Evolutionary conservation across 2,888 invertebrate species (phyloP).

Genomic region (Drosophila borealis): DNA sequence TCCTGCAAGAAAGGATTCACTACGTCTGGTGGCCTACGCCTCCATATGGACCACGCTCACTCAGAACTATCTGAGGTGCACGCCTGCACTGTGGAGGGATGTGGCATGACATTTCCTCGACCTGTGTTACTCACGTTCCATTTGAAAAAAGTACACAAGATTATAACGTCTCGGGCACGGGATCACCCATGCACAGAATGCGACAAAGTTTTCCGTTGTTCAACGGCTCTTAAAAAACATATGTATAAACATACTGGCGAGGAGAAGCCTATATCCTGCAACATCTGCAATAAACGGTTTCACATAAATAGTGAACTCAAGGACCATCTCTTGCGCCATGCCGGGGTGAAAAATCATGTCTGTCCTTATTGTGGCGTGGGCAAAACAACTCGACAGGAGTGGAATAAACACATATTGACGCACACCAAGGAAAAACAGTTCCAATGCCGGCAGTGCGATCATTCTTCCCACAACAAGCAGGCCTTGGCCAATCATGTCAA

Average conservation of each 20-base stretch:
- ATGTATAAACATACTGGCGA: conserved; percentile 83
- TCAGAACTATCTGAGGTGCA: conserved; percentile 73
- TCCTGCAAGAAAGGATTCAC: conserved; percentile 79
- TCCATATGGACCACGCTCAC: conserved; percentile 80
- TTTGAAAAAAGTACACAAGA: conserved; percentile 73
- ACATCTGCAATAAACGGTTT: conserved; percentile 81
- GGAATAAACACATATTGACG: conserved; percentile 82
- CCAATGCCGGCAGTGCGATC: conserved; percentile 78
- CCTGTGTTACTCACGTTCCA: conserved; percentile 78
- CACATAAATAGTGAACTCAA: conserved; percentile 82
- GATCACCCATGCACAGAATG: conserved; percentile 81
- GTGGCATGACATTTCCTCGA: conserved; percentile 74
- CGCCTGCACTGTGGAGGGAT: conserved; percentile 78
- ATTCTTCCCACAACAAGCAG: conserved; percentile 81
- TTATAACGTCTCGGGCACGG: conserved; percentile 58
- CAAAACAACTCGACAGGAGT: conserved; percentile 82
- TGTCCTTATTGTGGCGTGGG: conserved; percentile 83
- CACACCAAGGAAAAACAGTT: conserved; percentile 83
- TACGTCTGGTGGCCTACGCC: conserved; percentile 74
- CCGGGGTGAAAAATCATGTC: conserved; percentile 83
- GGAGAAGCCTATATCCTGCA: conserved; percentile 80
- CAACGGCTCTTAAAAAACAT: conserved; percentile 82
- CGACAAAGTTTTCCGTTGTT: conserved; percentile 82
- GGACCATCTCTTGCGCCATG: conserved; percentile 83
- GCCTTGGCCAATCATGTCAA: conserved; percentile 80